Percentiles rank a stretch among this genome's conserved stretches.
These are phyloP conservation scores for Cataglyphis cursor DNA, from an alignment of 2,888 invertebrate genomes.

Conservation along the genomic window DNA sequence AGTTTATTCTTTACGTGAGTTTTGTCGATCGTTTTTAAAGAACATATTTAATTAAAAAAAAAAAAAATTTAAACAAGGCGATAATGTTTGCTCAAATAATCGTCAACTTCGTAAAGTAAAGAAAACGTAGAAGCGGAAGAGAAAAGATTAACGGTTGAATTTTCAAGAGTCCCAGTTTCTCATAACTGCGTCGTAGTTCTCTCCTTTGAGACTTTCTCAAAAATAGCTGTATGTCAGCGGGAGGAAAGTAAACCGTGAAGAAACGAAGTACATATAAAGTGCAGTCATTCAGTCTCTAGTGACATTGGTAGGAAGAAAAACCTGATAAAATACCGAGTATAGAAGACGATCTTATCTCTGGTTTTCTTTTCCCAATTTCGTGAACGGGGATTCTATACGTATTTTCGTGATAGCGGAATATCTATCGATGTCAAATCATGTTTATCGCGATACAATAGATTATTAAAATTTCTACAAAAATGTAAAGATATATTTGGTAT, in stretches of 20 bases:
- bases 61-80: background rate
- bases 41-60: background rate
- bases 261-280: constrained; percentile 58
- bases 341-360: background rate
- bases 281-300: constrained; percentile 37
- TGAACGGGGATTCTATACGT: background rate
- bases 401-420: background rate
- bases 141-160: background rate
- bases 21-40: background rate
- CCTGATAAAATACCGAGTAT: background rate
- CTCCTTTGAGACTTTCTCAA: constrained; percentile 36
- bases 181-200: constrained; percentile 8
- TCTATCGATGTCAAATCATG: background rate
- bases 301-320: constrained; percentile 18
- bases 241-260: constrained; percentile 60
- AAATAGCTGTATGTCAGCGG: constrained; percentile 59
- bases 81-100: constrained; percentile 1
- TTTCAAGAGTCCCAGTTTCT: constrained; percentile 9
- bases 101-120: background rate
- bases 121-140: constrained; percentile 7
- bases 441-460: background rate
- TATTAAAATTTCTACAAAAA: background rate
- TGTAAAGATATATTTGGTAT: background rate
- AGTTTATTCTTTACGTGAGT: background rate
- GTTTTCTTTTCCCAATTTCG: background rate